Conservation (phyloP, 2,113 vertebrate species). For the Anseranas semipalmata region DNA sequence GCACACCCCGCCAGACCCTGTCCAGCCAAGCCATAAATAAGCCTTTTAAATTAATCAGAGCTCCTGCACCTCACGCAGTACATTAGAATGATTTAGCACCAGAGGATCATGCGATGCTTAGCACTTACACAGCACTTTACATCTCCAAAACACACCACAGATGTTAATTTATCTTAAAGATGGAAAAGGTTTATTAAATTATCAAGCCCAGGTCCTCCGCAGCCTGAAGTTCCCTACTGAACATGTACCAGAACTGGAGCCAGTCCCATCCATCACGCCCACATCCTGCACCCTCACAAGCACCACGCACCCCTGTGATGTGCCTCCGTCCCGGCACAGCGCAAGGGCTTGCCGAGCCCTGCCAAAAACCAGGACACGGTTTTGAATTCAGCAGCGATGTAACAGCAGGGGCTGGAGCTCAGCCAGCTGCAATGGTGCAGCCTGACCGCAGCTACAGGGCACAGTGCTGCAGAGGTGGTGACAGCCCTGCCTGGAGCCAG, state of each 20-base stretch:
- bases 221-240: not conserved
- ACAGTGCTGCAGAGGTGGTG: not conserved
- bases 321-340: not conserved
- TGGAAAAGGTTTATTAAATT: constrained; percentile 56
- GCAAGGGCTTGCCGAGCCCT: not conserved
- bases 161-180: constrained; percentile 41
- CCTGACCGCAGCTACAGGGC: not conserved
- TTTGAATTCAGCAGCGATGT: not conserved
- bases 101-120: not conserved
- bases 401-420: not conserved
- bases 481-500: not conserved
- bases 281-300: rapidly evolving
- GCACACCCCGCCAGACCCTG: not conserved
- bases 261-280: not conserved
- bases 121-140: constrained; percentile 57
- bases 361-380: not conserved
- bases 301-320: not conserved
- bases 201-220: not conserved
- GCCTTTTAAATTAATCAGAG: not conserved
- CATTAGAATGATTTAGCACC: constrained; percentile 42
- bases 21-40: constrained; percentile 3
- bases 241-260: rapidly evolving
- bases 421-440: not conserved
- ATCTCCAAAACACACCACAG: not conserved
- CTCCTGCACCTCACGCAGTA: not conserved